Evolutionary conservation across 2,888 invertebrate genomes (phyloP), one percentile per base, ranked within the genome.

Genomic region (Melanargia galathea): DNA sequence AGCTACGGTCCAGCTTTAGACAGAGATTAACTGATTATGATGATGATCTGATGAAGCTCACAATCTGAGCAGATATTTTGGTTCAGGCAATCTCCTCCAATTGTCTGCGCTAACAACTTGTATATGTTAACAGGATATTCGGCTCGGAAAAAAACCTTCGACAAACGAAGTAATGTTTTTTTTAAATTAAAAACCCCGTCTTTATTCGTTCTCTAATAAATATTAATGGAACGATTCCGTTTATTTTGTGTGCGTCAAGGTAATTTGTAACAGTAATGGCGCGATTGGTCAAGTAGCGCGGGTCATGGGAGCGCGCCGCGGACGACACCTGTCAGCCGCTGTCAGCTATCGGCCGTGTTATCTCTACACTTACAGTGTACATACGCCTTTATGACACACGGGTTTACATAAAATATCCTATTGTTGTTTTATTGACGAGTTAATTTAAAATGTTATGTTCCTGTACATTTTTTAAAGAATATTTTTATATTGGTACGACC

Each of bases 201-300:
- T 24, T 10, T 30, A 30, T 18, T 20, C 45, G 20, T 20, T 18
- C 16, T 40, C n/a, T 55, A 55, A 40, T 43, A 30, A 45, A 30
- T 57, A 57, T 57, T 30, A 57, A 57, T 30, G 22, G 30, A 2
- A 13, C 30, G 7, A 20, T 58, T 35, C 24, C 18, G 22, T 49
- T 38, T 59, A 59, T 49, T 49, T 40, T 11, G 40, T 26, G 38
- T 38, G 74, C 70, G 84, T 82, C 82, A 73, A 72, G 74, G 83
- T 80, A 81, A 86, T 86, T 86, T 86, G 86, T 86, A 83, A 78
- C 77, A 75, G 76, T 82, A 82, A 83, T 83, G 81, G 77, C 69
- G 76, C 78, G 78, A 81, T 81, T 81, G 84, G 83, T 81, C 82
- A 80, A 75, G 64, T 62, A 63, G 61, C 45, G 52, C 76, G 78